Evolutionary conservation across 2,113 vertebrate species (phyloP).

Genomic region (Plecturocebus donacophilus): DNA sequence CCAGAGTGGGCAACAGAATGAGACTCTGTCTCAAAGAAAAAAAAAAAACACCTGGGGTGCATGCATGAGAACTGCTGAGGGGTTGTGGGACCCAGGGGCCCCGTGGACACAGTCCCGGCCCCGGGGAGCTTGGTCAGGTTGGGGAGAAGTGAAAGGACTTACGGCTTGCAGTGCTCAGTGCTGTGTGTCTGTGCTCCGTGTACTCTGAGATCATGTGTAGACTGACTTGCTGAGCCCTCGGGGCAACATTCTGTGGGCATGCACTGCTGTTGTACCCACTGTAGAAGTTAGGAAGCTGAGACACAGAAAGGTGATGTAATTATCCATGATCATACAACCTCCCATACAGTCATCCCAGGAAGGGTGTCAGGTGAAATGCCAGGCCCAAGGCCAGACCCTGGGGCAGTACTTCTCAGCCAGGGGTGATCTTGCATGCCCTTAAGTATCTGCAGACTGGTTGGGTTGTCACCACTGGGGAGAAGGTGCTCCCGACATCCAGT

Average conservation of each 20-base stretch:
- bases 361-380: not conserved
- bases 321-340: not conserved
- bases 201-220: rapidly evolving
- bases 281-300: not conserved
- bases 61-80: rapidly evolving
- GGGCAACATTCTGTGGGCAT: rapidly evolving
- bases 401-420: not conserved
- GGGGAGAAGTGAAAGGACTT: not conserved
- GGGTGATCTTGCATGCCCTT: not conserved
- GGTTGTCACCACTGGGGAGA: too few relatives aligned
- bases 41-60: not conserved
- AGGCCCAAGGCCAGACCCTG: not conserved
- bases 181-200: not conserved
- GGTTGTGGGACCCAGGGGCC: too few relatives aligned
- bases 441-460: not conserved
- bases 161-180: too few relatives aligned
- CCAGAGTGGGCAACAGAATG: too few relatives aligned
- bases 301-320: not conserved
- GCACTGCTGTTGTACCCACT: not conserved
- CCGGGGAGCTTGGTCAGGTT: too few relatives aligned
- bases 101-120: rapidly evolving
- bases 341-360: not conserved
- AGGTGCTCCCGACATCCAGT: too few relatives aligned
- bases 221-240: not conserved
- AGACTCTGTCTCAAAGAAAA: too few relatives aligned